Conservation (phyloP, 2,888 invertebrate genomes). For the Coenonympha arcania region DNA sequence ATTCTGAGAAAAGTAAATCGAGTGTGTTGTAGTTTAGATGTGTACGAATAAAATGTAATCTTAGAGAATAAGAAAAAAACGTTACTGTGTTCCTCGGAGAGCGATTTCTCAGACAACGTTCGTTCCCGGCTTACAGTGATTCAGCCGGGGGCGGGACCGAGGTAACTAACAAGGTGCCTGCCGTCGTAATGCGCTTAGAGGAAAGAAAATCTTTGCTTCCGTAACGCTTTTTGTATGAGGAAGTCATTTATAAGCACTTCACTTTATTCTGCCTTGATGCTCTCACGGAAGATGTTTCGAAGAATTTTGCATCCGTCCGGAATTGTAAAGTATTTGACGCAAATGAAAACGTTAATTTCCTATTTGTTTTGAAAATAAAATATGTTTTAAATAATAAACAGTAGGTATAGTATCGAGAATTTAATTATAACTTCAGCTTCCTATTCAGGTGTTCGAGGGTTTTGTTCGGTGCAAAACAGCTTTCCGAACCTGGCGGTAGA, state of each 20-base stretch:
- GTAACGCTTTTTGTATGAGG: background rate
- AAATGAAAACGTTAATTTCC: no score
- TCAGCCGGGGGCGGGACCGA: constrained; percentile 34
- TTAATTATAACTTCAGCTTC: no score
- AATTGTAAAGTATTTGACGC: no score
- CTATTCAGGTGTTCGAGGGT: no score
- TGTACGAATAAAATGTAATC: constrained; percentile 38
- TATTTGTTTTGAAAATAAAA: no score
- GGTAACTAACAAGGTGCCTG: constrained; percentile 19
- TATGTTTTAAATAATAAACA: no score
- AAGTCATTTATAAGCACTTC: background rate
- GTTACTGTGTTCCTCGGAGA: constrained; percentile 49
- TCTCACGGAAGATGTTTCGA: no score
- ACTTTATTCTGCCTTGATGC: background rate
- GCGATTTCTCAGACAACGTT: constrained; percentile 61
- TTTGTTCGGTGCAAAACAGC: no score
- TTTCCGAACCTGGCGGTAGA: no score
- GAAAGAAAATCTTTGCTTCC: constrained; percentile 7
- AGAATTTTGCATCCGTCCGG: no score
- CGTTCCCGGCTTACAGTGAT: constrained; percentile 55
- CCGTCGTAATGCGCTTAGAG: constrained; percentile 16
- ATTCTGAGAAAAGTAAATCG: constrained; percentile 43
- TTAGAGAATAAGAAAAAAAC: constrained; percentile 44
- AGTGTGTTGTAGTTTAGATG: constrained; percentile 53
- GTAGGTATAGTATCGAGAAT: no score